A percentile compares a stretch with the other conserved stretches of the same genome.
Evolutionary conservation across 2,888 invertebrate species (phyloP).

Genomic region (Candidula unifasciata): DNA sequence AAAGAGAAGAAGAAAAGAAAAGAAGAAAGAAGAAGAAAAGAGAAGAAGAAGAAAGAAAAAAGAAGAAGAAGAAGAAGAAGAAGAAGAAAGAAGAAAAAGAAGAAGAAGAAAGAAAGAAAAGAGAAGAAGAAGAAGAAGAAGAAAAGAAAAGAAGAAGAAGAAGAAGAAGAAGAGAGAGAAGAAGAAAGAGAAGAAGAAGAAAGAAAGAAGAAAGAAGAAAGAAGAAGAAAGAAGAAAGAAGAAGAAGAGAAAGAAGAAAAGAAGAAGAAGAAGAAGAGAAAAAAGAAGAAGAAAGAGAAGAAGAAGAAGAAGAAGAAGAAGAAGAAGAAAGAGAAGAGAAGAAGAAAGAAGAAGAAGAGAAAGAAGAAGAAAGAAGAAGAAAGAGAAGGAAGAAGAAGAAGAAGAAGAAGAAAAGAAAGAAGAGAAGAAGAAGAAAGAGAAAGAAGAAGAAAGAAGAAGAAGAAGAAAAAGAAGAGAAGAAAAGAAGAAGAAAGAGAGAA

Average conservation of each 20-base stretch:
- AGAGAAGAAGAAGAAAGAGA: no score
- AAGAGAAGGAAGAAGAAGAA: no score
- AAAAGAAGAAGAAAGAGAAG: slow-evolving; percentile 53
- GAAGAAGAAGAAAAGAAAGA: no score
- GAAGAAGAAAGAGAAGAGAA: slow-evolving; percentile 51
- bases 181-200: background rate
- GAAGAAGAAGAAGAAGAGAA: slow-evolving; percentile 53
- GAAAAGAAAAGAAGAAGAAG: background rate
- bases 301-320: slow-evolving; percentile 53
- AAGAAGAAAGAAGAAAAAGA: background rate
- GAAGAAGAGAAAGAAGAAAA: slow-evolving; percentile 52
- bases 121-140: background rate
- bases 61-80: no score
- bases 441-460: no score
- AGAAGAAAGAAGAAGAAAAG: no score
- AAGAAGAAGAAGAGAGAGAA: background rate
- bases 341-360: slow-evolving; percentile 52
- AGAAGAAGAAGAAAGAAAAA: no score
- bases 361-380: slow-evolving; percentile 52
- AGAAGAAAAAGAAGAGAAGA: no score
- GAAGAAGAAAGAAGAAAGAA: slow-evolving; percentile 46
- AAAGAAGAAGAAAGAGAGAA: slow-evolving; percentile 47
- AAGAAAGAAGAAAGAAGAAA: background rate
- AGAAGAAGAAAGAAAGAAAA: background rate
- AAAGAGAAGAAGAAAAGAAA: no score